Evolutionary conservation across 2,888 invertebrate genomes (phyloP).

Genomic region (Stenoptilia bipunctidactyla): DNA sequence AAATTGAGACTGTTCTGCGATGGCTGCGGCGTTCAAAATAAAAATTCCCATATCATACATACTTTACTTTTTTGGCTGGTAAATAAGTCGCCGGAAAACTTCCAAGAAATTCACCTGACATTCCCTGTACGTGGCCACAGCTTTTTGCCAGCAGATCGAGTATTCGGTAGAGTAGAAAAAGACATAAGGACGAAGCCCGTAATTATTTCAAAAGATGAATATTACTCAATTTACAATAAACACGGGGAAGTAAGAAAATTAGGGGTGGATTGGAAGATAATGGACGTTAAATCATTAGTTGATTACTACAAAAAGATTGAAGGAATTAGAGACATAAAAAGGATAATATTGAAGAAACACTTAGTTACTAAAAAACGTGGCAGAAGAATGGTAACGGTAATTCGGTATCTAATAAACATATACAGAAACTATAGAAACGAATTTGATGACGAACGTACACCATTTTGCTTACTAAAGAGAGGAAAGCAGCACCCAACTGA

Average conservation of each 20-base stretch:
- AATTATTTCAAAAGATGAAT: constrained; percentile 10
- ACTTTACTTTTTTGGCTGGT: constrained; percentile 10
- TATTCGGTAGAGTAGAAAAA: constrained; percentile 16
- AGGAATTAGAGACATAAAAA: not conserved
- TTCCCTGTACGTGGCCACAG: constrained; percentile 10
- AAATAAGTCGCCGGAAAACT: constrained; percentile 1
- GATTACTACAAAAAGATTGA: not conserved
- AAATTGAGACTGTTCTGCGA: not conserved
- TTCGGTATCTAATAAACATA: not conserved
- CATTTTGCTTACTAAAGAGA: not conserved
- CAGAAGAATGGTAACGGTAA: not conserved
- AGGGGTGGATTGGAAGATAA: constrained; percentile 8
- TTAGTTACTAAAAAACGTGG: not conserved
- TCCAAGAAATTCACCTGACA: not conserved
- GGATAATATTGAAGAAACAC: not conserved
- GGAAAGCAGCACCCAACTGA: not conserved
- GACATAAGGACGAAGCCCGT: constrained; percentile 11
- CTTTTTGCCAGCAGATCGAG: constrained; percentile 17
- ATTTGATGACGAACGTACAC: not conserved
- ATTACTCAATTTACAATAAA: constrained; percentile 11
- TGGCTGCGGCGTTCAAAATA: constrained; percentile 9
- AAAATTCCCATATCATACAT: constrained; percentile 19
- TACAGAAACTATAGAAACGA: not conserved
- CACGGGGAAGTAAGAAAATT: constrained; percentile 10
- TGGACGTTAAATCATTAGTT: not conserved